Percentiles rank a stretch among this genome's conserved stretches.
Evolutionary conservation across 2,797 vertebrate genomes (phyloP).

Genomic region (Hippopotamyrus pictus): DNA sequence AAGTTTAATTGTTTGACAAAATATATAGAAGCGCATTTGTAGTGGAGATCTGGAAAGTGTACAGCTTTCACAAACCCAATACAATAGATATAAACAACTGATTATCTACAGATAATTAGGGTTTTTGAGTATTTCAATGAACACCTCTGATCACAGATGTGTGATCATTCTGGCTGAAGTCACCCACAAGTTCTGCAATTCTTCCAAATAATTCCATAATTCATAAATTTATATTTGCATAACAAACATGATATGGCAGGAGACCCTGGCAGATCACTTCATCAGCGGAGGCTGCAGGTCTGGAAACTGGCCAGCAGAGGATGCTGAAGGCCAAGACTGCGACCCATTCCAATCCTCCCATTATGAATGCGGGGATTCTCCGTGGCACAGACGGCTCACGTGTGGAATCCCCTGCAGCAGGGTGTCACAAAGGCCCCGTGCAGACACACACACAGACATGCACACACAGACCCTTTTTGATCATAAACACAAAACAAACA

Average conservation of each 20-base stretch:
- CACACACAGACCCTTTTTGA: neutral
- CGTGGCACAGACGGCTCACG: neutral
- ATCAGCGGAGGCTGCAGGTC: neutral
- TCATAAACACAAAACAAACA: neutral
- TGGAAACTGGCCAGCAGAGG: constrained; percentile 43
- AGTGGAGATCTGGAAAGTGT: neutral
- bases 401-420: neutral
- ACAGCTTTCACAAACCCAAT: neutral
- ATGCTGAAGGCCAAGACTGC: constrained; percentile 28
- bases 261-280: neutral
- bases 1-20: neutral
- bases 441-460: neutral
- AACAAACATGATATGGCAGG: neutral
- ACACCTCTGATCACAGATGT: neutral
- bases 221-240: neutral
- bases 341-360: neutral
- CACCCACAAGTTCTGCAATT: neutral
- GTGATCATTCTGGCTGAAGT: neutral
- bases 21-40: neutral
- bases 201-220: neutral
- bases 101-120: neutral
- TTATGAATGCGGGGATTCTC: neutral
- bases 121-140: neutral
- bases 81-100: neutral
- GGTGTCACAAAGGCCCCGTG: neutral